Conservation (phyloP, 2,113 vertebrate genomes). For the Siphamia tubifer region DNA sequence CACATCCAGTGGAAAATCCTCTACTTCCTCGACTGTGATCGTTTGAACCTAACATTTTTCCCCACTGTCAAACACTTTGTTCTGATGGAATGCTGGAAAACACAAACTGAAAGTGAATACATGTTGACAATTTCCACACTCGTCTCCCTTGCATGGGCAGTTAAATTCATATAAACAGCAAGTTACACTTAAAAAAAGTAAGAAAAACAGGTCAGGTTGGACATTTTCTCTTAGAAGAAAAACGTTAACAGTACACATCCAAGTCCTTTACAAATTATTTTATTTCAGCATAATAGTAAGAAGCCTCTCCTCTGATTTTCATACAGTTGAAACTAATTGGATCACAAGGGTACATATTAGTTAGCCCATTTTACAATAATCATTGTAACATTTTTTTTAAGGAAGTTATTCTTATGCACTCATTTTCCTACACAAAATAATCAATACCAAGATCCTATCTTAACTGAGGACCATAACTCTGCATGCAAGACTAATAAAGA, state of each 20-base stretch:
- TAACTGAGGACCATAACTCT: constrained; percentile 79
- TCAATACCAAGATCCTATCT: constrained; percentile 79
- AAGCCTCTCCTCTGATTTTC: constrained; percentile 81
- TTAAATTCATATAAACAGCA: no score
- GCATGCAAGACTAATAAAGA: constrained; percentile 83
- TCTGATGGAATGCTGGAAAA: no score
- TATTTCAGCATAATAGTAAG: constrained; percentile 82
- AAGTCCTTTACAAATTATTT: constrained; percentile 76
- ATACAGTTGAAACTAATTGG: constrained; percentile 81
- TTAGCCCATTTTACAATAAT: constrained; percentile 81
- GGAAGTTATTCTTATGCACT: constrained; percentile 79
- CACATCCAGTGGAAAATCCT: no score
- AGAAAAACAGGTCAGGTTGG: no score
- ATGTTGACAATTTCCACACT: no score
- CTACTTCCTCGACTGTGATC: no score
- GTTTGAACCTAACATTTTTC: no score
- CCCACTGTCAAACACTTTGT: no score
- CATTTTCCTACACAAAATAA: constrained; percentile 80
- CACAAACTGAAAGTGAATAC: not conserved
- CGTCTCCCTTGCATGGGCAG: no score
- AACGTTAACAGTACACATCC: not conserved
- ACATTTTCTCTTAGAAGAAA: no score
- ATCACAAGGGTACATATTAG: constrained; percentile 80
- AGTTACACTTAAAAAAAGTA: no score
- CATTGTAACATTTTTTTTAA: constrained; percentile 76